Percentiles rank a stretch among this genome's conserved stretches.
phyloP scores from a whole-genome alignment of 2,888 invertebrate genomes.

The Steromphala cineraria region DNA sequence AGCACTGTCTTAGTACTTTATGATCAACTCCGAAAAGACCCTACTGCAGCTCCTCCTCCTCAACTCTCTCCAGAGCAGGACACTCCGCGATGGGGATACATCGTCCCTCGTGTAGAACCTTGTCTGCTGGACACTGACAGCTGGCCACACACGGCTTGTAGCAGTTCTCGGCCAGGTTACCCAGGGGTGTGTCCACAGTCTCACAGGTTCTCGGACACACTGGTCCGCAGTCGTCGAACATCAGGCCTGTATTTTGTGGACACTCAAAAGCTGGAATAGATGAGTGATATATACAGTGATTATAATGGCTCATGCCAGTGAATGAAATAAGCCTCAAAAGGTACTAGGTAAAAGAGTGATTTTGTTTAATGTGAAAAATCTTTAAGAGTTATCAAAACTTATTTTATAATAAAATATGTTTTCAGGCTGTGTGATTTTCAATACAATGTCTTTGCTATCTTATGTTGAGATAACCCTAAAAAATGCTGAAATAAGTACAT shows the following conservation, averaged over 20 bases:
- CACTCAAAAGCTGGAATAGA: slow-evolving; percentile 65
- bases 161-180: slow-evolving; percentile 64
- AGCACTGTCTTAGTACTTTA: too few species aligned
- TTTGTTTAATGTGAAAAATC: too few species aligned
- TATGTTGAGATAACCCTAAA: too few species aligned
- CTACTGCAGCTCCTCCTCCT: not conserved
- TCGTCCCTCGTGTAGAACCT: slow-evolving; percentile 67
- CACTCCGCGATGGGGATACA: slow-evolving; percentile 68
- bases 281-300: not conserved
- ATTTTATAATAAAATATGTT: too few species aligned
- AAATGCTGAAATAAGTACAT: too few species aligned
- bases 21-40: too few species aligned
- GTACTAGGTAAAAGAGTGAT: too few species aligned
- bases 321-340: too few species aligned
- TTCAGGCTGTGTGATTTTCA: too few species aligned
- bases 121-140: slow-evolving; percentile 73
- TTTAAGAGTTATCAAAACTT: too few species aligned
- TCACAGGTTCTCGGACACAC: slow-evolving; percentile 72
- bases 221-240: slow-evolving; percentile 75
- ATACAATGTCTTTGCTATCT: too few species aligned
- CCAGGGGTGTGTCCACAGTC: slow-evolving; percentile 57
- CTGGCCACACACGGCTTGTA: slow-evolving; percentile 73
- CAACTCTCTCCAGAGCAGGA: slow-evolving; percentile 46
- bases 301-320: too few species aligned
- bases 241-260: slow-evolving; percentile 66